Conservation (phyloP, 2,888 invertebrate species). For the Stratiomys singularior region DNA sequence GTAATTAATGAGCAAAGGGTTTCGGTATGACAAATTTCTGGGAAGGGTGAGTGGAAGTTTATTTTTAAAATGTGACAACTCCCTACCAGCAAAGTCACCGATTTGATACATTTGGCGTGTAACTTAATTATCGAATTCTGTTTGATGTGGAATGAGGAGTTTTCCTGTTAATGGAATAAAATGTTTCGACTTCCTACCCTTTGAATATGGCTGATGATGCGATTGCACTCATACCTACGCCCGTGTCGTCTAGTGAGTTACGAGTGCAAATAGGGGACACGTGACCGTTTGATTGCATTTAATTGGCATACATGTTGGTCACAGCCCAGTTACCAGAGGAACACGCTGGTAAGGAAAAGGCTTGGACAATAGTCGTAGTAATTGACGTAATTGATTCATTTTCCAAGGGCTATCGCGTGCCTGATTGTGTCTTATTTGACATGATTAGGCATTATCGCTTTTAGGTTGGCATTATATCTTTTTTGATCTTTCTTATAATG, state of each 20-base stretch:
- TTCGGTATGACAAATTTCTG: constrained; percentile 10
- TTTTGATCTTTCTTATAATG: too few relatives aligned
- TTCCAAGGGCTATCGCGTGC: too few relatives aligned
- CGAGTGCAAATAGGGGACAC: constrained; percentile 15
- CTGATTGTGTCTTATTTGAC: too few relatives aligned
- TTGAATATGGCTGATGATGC: not conserved
- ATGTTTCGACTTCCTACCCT: not conserved
- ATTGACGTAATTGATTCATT: too few relatives aligned
- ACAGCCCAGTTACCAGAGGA: not conserved
- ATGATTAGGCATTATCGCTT: too few relatives aligned
- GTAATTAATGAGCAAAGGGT: not conserved
- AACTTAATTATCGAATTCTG: not conserved
- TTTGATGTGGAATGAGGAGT: not conserved
- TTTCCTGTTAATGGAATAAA: not conserved
- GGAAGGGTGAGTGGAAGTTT: not conserved
- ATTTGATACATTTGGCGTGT: constrained; percentile 1
- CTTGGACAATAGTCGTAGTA: too few relatives aligned
- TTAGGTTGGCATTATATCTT: too few relatives aligned
- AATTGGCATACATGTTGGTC: not conserved
- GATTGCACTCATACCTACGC: not conserved
- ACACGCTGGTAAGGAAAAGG: too few relatives aligned
- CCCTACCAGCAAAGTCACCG: not conserved
- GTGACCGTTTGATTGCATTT: constrained; percentile 1
- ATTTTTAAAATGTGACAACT: not conserved
- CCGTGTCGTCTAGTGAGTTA: not conserved